Conservation (phyloP, 2,888 invertebrate genomes). For the Synanthedon tipuliformis region DNA sequence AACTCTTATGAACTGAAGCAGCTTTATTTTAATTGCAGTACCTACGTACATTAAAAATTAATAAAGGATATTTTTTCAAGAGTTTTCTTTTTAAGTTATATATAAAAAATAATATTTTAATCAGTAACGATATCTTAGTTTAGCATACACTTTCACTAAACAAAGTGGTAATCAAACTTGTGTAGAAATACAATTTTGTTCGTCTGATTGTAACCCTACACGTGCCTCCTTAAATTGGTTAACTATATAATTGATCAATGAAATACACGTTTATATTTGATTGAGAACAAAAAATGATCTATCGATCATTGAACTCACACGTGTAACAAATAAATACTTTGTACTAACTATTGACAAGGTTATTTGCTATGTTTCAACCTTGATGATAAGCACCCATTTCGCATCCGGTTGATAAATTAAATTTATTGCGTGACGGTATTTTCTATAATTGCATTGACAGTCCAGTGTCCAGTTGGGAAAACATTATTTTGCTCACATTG, state of each 20-base stretch:
- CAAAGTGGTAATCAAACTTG: too few species aligned
- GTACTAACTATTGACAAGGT: not conserved
- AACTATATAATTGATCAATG: slow-evolving; percentile 13
- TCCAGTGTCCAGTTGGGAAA: too few species aligned
- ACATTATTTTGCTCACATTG: too few species aligned
- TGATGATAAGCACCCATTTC: slow-evolving; percentile 9
- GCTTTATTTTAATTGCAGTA: too few species aligned
- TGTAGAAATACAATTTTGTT: not conserved
- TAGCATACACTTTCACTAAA: too few species aligned
- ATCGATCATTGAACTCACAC: slow-evolving; percentile 7
- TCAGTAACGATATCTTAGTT: too few species aligned
- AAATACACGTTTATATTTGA: slow-evolving; percentile 7
- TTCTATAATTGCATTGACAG: slow-evolving; percentile 1
- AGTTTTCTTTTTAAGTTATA: too few species aligned
- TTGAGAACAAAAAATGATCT: not conserved
- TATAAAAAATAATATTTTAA: too few species aligned
- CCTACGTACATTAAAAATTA: too few species aligned
- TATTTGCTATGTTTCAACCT: slow-evolving; percentile 5
- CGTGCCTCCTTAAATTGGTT: not conserved
- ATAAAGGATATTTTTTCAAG: too few species aligned
- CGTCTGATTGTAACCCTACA: not conserved
- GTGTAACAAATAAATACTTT: not conserved
- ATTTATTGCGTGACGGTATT: slow-evolving; percentile 1
- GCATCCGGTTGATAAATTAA: not conserved
- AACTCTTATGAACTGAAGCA: too few species aligned